Conservation (phyloP, 2,888 invertebrate species). For the Ectemnius lituratus region DNA sequence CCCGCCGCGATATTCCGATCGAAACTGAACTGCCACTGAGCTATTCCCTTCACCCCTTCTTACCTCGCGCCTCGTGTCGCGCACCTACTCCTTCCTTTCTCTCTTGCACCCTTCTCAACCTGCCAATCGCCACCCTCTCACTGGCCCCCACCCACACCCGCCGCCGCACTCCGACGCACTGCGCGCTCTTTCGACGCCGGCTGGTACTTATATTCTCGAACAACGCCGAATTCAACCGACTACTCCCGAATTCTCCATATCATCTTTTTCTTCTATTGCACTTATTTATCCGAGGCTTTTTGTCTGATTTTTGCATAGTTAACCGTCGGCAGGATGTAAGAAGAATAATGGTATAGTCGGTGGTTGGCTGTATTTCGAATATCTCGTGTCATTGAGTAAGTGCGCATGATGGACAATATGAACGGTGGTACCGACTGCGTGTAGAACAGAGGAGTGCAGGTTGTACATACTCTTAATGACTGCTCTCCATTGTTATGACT, state of each 20-base stretch:
- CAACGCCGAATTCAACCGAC: neutral
- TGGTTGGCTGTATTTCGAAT: no score
- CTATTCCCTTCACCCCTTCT: neutral
- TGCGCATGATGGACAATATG: no score
- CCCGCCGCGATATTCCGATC: neutral
- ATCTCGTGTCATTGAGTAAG: no score
- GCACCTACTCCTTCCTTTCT: neutral
- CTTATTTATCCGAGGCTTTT: neutral
- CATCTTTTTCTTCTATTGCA: neutral
- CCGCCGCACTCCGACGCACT: neutral
- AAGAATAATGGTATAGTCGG: no score
- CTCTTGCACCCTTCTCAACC: neutral
- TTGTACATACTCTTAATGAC: no score
- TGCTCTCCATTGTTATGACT: no score
- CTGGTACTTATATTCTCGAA: neutral
- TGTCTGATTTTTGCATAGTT: neutral
- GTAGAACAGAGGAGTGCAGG: no score
- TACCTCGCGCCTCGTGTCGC: neutral
- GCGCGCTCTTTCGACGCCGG: neutral
- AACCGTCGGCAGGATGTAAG: no score
- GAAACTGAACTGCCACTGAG: neutral
- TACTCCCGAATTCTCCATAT: neutral
- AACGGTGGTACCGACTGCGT: no score
- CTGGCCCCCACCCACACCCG: neutral
- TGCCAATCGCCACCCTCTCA: conserved; percentile 4